Evolutionary conservation across 2,888 invertebrate species (phyloP).

Genomic region (Scaptomyza parva): DNA sequence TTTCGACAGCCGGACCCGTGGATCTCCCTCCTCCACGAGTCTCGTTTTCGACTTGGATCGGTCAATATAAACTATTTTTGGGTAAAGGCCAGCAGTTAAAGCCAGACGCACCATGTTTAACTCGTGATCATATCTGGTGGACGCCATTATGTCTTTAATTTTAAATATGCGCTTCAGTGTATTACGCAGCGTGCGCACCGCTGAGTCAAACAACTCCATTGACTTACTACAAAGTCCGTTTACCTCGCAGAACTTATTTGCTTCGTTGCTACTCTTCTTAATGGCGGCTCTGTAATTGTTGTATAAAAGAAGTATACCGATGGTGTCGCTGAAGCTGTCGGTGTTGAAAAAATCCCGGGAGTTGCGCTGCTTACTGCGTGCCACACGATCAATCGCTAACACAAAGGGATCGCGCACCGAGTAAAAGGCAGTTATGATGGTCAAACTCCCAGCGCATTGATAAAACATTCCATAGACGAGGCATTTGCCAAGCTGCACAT

Average conservation of each 20-base stretch:
- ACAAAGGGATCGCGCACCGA: slow-evolving; percentile 92
- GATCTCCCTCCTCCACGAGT: slow-evolving; percentile 88
- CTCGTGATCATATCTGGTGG: slow-evolving; percentile 57
- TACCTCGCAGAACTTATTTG: slow-evolving; percentile 64
- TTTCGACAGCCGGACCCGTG: slow-evolving; percentile 86
- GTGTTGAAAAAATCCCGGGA: slow-evolving; percentile 90
- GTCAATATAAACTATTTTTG: slow-evolving; percentile 92
- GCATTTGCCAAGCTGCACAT: slow-evolving; percentile 96
- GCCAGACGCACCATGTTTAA: slow-evolving; percentile 97
- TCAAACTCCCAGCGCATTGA: slow-evolving; percentile 96
- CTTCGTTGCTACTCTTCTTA: slow-evolving; percentile 27
- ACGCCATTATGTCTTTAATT: slow-evolving; percentile 85
- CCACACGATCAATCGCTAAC: slow-evolving; percentile 89
- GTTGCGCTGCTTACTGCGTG: slow-evolving; percentile 86
- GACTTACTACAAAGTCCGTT: slow-evolving; percentile 86
- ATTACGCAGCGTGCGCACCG: slow-evolving; percentile 92
- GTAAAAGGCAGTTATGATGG: slow-evolving; percentile 95
- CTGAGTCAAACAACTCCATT: slow-evolving; percentile 95
- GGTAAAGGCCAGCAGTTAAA: slow-evolving; percentile 94
- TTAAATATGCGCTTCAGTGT: slow-evolving; percentile 88
- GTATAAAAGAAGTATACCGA: slow-evolving; percentile 93
- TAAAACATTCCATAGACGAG: slow-evolving; percentile 94
- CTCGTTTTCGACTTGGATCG: slow-evolving; percentile 83
- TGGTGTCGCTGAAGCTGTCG: slow-evolving; percentile 94
- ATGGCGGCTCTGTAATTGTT: slow-evolving; percentile 90